Evolutionary conservation across 2,888 invertebrate species (phyloP), one percentile per base, ranked within the genome.

Genomic region (Druceiella hillmani): DNA sequence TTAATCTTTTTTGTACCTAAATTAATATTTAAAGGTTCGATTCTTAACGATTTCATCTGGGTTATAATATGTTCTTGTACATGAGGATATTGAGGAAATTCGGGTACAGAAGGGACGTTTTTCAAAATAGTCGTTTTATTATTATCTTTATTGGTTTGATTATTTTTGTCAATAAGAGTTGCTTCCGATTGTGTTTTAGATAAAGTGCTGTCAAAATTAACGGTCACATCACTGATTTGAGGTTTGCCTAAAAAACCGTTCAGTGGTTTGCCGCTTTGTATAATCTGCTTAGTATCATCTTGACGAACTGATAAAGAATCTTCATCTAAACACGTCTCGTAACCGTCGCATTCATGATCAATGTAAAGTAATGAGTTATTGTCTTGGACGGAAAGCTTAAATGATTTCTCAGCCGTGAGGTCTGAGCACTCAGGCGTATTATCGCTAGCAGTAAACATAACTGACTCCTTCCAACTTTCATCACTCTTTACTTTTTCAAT

Each of bases 321-420:
- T 40, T 78, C 79, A 45, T 78, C 78, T 40, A 77, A 57, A 55
- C 78, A 78, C 3, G 79, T 78, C 58, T 78, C 79, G 56, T 78
- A 78, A 37, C 74, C 78, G 37, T 72, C 72, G 45, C 69, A 59
- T 49, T 72, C 71, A 45, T 72, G 72, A 53, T 72, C 72, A 40
- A 72, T 72, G 46, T 59, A 72, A 26, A 71, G 50, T 34, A 72
- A 50, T 7, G 62, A 60, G 52, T 57, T 65, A 33, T 59, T 64
- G 50, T 65, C 66, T 41, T 64, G 69, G 55, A 62, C 62, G 55
- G 63, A 62, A 38, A 59, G 60, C 59, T 57, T 62, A n/a, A n/a
- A n/a, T n/a, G n/a, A n/a, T n/a, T n/a, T 33, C n/a, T 31, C 17
- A 4, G 59, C 57, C 20, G 42, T 44, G 9, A 59, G 53, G 33